A percentile compares a stretch with the other conserved stretches of the same genome.
These are phyloP conservation scores for Megaceryle torquata DNA, from an alignment of 2,113 vertebrate species.

Conservation along the genomic window DNA sequence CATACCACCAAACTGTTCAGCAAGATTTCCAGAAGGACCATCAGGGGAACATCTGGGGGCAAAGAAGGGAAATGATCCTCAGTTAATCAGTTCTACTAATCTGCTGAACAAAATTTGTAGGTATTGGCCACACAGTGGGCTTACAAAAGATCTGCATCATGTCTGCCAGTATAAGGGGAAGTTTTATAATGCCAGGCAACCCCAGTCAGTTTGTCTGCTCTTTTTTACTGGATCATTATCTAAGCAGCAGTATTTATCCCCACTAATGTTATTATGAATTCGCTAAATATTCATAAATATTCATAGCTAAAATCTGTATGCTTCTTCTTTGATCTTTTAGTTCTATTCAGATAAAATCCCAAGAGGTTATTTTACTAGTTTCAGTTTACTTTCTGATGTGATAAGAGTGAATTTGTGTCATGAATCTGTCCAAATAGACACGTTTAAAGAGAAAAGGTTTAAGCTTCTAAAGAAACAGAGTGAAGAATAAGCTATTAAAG, in stretches of 20 bases:
- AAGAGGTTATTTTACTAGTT: not conserved
- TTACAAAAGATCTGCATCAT: not conserved
- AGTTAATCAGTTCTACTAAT: not conserved
- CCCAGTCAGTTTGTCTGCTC: not conserved
- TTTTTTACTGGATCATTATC: not conserved
- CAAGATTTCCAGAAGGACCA: not conserved
- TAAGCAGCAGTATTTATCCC: not conserved
- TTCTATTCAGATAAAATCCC: not conserved
- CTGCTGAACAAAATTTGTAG: not conserved
- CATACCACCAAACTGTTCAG: not conserved
- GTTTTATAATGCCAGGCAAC: not conserved
- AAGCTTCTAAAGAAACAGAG: not conserved
- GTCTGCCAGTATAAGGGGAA: not conserved
- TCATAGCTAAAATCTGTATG: not conserved
- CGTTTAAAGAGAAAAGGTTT: not conserved
- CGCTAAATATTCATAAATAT: constrained; percentile 12
- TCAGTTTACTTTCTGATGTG: not conserved
- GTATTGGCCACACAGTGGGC: not conserved
- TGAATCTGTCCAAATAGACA: not conserved
- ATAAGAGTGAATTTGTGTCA: not conserved
- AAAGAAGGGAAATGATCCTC: not conserved
- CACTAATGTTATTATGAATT: not conserved
- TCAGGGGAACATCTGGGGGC: fast-evolving
- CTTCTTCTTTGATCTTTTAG: not conserved
- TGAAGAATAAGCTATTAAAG: not conserved